Evolutionary conservation across 2,113 vertebrate genomes (phyloP).

Genomic region (Apus apus): DNA sequence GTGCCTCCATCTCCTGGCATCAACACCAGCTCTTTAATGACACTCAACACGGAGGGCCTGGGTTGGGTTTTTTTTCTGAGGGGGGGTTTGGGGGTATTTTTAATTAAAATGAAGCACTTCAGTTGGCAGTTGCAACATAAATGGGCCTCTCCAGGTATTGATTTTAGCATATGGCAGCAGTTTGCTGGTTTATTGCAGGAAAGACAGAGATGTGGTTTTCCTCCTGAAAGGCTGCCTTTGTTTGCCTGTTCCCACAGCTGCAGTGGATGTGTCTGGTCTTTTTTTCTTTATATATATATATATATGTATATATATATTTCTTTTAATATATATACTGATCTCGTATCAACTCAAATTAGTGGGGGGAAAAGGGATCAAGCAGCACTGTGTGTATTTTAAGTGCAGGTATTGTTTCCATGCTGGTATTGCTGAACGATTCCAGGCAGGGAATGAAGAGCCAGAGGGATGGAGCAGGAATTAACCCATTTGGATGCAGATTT

Average conservation of each 20-base stretch:
- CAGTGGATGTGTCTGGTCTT: background rate
- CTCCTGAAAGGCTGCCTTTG: background rate
- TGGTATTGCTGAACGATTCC: background rate
- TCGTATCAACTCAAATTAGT: background rate
- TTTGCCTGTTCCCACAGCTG: background rate
- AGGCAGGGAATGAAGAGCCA: background rate
- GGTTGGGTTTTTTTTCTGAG: background rate
- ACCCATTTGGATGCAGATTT: background rate
- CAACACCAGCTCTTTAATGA: background rate
- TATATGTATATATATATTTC: background rate
- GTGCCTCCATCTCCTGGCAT: accelerated
- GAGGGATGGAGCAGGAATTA: background rate
- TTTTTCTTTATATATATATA: background rate
- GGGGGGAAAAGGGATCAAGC: background rate
- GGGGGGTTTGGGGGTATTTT: background rate
- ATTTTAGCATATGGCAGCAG: background rate
- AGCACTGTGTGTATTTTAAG: background rate
- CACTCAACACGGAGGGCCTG: accelerated
- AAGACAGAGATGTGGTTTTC: background rate
- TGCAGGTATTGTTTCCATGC: background rate
- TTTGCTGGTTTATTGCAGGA: background rate
- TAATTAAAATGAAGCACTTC: background rate
- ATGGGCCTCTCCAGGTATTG: background rate
- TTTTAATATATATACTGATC: background rate
- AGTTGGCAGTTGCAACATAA: accelerated